Percentiles rank a stretch among this genome's conserved stretches.
Conservation (phyloP, 2,888 invertebrate genomes). For the Diadegma fenestrale region DNA sequence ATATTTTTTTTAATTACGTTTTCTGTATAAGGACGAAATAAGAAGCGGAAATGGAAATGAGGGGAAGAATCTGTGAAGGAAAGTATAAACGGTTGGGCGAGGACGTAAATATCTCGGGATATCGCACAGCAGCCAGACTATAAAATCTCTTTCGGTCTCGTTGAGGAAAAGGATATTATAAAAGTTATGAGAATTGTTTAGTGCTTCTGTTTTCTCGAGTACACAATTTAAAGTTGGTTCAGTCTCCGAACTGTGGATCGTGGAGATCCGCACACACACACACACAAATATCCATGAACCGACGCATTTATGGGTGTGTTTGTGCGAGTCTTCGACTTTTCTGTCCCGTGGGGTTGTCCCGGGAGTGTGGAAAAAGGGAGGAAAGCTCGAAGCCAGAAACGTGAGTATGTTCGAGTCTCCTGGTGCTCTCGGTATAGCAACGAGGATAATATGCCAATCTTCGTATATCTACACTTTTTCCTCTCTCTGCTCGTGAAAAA, state of each 20-base stretch:
- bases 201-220: slow-evolving; percentile 74
- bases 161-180: slow-evolving; percentile 69
- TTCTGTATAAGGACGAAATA: not conserved
- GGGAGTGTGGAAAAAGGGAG: slow-evolving; percentile 58
- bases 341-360: slow-evolving; percentile 64
- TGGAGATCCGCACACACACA: slow-evolving; percentile 24
- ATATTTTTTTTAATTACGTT: not conserved
- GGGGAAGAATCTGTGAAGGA: slow-evolving; percentile 27
- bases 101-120: slow-evolving; percentile 43
- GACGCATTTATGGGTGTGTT: slow-evolving; percentile 12
- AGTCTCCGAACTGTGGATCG: slow-evolving; percentile 39
- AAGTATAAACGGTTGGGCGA: slow-evolving; percentile 56
- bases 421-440: slow-evolving; percentile 34
- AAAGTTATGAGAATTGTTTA: slow-evolving; percentile 78
- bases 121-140: slow-evolving; percentile 23
- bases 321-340: slow-evolving; percentile 59
- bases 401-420: slow-evolving; percentile 56
- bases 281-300: not conserved
- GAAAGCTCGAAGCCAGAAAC: slow-evolving; percentile 56
- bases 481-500: not conserved
- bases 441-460: slow-evolving; percentile 74
- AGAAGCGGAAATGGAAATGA: not conserved
- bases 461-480: slow-evolving; percentile 45
- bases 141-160: slow-evolving; percentile 40
- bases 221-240: slow-evolving; percentile 78